Evolutionary conservation across 2,888 invertebrate genomes (phyloP).

Genomic region (Cerastis leucographa): DNA sequence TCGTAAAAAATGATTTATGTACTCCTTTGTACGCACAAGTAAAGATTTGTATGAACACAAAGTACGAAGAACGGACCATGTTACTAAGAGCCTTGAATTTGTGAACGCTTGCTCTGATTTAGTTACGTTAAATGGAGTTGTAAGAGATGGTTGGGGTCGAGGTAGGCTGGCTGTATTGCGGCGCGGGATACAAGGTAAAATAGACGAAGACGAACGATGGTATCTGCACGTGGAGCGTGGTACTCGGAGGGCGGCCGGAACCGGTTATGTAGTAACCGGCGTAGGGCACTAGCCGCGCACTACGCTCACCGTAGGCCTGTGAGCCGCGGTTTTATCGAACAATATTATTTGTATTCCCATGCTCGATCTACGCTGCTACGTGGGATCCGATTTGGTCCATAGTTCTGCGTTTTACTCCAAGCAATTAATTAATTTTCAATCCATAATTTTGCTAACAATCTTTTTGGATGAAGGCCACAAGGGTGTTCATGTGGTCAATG

Average conservation of each 20-base stretch:
- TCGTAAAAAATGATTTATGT: slow-evolving; percentile 82
- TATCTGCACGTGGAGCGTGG: slow-evolving; percentile 83
- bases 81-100: slow-evolving; percentile 55
- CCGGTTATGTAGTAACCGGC: slow-evolving; percentile 86
- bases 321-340: slow-evolving; percentile 74
- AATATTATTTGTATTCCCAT: slow-evolving; percentile 61
- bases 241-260: slow-evolving; percentile 76
- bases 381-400: slow-evolving; percentile 22
- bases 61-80: slow-evolving; percentile 68
- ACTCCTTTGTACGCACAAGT: slow-evolving; percentile 75
- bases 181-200: slow-evolving; percentile 76
- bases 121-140: slow-evolving; percentile 55
- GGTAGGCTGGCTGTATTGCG: slow-evolving; percentile 57
- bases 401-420: slow-evolving; percentile 14
- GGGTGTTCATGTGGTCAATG: slow-evolving; percentile 14
- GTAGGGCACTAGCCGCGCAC: slow-evolving; percentile 82
- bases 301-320: slow-evolving; percentile 72
- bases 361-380: slow-evolving; percentile 21
- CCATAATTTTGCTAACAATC: background rate
- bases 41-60: slow-evolving; percentile 72
- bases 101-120: slow-evolving; percentile 56
- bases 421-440: background rate
- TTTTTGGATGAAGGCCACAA: background rate
- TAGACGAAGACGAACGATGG: slow-evolving; percentile 87
- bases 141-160: slow-evolving; percentile 66